Evolutionary conservation across 2,113 vertebrate species (phyloP), one percentile per base, ranked within the genome.

Genomic region (Clarias batrachus): DNA sequence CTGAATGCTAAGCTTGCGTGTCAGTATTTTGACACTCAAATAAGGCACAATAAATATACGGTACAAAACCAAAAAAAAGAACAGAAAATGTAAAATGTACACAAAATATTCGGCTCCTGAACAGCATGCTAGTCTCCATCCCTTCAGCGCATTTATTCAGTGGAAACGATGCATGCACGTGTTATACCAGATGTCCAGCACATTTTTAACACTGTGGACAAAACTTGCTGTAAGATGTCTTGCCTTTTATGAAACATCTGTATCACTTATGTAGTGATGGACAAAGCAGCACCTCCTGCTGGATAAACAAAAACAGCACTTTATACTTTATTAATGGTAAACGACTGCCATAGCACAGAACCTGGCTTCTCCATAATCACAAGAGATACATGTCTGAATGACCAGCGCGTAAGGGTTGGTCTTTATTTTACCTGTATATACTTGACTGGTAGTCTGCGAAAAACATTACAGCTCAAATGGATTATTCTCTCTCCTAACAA

Each of bases 251-350:
- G 76, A 70, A 85, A 83, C 54, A 65, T 77, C 79, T 76, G 37
- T 27, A 54, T 71, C 63, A 87, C 56, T 78, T 33, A 52, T 73
- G 11, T 12, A 73, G 81, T 56, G 54, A 68, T 23, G 33, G 66
- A 86, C 70, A 60, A 62, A 85, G 83, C 81, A 78, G 82, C 81
- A 78, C 86, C 88, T 82, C 87, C 88, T 89, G 88, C 84, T 86
- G 88, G 88, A 84, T 4, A 25, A 65, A 87, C 80, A 82, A 81
- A 62, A 86, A 83, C 37, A 88, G 88, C 90, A 90, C 90, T 90
- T 91, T 23, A 27, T 89, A 48, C 48, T 48, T 48, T 48, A 87
- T 81, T 23, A 82, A 88, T 56, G n/a, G 13, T 77, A 37, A 17
- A 73, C 25, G 14, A 63, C 52, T 66, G 48, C 33, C 66, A 60